Conservation (phyloP, 2,888 invertebrate species). For the Nephrotoma flavescens region DNA sequence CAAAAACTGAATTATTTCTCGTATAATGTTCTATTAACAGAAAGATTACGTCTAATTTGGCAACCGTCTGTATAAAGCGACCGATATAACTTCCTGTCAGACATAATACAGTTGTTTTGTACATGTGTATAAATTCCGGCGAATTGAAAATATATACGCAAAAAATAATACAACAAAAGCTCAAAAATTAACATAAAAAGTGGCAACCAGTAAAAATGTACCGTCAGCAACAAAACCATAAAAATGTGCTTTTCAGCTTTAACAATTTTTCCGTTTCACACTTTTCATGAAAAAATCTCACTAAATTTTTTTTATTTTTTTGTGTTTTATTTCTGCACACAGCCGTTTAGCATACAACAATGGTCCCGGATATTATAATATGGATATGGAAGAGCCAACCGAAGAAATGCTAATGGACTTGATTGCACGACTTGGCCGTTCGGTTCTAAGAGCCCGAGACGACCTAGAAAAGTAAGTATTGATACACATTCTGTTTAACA, state of each 20-base stretch:
- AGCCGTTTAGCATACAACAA: neutral
- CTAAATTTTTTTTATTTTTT: neutral
- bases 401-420: conserved; percentile 60
- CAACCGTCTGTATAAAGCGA: neutral
- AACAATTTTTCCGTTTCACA: neutral
- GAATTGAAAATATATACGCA: neutral
- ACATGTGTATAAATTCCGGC: neutral
- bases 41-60: neutral
- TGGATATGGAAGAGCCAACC: conserved; percentile 53
- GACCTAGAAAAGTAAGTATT: conserved; percentile 62
- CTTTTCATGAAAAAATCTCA: neutral
- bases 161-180: neutral
- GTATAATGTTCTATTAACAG: too few relatives aligned
- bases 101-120: neutral
- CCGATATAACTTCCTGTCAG: neutral
- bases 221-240: neutral
- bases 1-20: too few relatives aligned
- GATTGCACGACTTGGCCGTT: conserved; percentile 58
- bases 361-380: conserved; percentile 20
- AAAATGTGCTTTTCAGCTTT: neutral
- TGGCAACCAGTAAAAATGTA: neutral
- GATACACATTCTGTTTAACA: neutral
- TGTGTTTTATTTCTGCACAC: neutral
- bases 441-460: conserved; percentile 59
- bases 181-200: neutral